Base-by-base conservation (phyloP, 2,113 vertebrate genomes). In the Pristiophorus japonicus region DNA sequence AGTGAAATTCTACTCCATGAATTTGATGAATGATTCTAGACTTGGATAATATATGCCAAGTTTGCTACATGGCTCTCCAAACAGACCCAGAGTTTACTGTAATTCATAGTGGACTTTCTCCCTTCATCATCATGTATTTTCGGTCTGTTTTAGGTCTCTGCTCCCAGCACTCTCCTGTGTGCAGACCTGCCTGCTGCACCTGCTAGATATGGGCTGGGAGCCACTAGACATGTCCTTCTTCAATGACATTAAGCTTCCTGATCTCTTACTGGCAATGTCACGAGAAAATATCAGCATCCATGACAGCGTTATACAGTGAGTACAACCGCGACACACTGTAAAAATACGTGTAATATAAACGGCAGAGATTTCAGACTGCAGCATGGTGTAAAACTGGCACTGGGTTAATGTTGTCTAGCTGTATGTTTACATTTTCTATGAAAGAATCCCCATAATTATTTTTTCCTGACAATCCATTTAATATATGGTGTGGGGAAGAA, bases 211-310 rank as follows among this genome's bases (percentile, higher is more conserved):
- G 98, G 99, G 98, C 96, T 99, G 99, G 99, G 98, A 99, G 95
- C 97, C 98, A 0, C 97, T 97, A 0, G 99, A 99, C 96, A 98
- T 99, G 3, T 96, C 98, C 95, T 99, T 99, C 96, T 99, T 99
- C 96, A 96, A 98, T 70, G 97, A 97, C 81, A 99, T 99, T 96
- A 98, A 98, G 92, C 97, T 99, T 66, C 98, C 99, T 0, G 98
- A 98, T 38, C 98, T 99, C 0, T 98, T 99, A 47, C 98, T 99
- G 96, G 97, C 97, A 62, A 99, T 99, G 96, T 98, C 99, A 0
- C 98, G 98, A 93, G 99, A 99, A 97, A 99, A 99, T 97, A 99
- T 99, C 96, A 99, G 99, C 4, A 97, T 98, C 75, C 98, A 99
- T 38, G 98, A 99, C 97, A 98, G 98, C 24, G 97, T 98, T 96